Percentiles rank a stretch among this genome's conserved stretches.
phyloP scores from a whole-genome alignment of 2,888 invertebrate species.

The Uropetala carovei region DNA sequence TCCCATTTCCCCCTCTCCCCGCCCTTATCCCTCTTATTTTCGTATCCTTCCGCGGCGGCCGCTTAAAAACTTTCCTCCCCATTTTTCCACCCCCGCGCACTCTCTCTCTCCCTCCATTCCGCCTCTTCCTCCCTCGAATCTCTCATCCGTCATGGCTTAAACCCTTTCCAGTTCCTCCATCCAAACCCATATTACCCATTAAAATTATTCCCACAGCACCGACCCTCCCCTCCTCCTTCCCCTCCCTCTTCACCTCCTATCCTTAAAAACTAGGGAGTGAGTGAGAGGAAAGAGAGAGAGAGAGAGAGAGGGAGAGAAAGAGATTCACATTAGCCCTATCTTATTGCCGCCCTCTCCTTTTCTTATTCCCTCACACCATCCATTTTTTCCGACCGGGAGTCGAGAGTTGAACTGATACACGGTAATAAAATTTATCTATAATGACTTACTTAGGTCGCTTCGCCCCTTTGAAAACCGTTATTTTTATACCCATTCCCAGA shows the following conservation, averaged over 20 bases:
- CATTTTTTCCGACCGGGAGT: slow-evolving; percentile 1
- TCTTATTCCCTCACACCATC: not conserved
- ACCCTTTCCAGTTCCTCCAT: slow-evolving; percentile 28
- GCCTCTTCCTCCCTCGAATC: slow-evolving; percentile 20
- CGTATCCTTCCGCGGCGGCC: slow-evolving; percentile 38
- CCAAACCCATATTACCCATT: slow-evolving; percentile 48
- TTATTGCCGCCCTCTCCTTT: slow-evolving; percentile 1
- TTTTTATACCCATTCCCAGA: slow-evolving; percentile 8
- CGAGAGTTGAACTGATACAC: not conserved
- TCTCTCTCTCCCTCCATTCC: not conserved
- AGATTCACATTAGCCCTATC: slow-evolving; percentile 49
- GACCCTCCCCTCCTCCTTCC: not conserved
- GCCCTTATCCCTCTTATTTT: slow-evolving; percentile 22
- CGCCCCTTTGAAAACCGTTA: slow-evolving; percentile 19
- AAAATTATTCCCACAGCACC: slow-evolving; percentile 53
- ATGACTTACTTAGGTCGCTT: slow-evolving; percentile 32
- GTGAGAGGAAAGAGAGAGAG: not conserved
- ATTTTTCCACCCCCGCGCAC: not conserved
- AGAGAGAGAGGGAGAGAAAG: not conserved
- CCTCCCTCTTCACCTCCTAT: not conserved
- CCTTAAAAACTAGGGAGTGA: not conserved
- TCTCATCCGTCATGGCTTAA: slow-evolving; percentile 56
- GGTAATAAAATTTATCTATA: slow-evolving; percentile 32
- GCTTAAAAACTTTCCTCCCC: slow-evolving; percentile 23
- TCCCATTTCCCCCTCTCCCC: not conserved